Conservation (phyloP, 2,113 vertebrate genomes). For the Passer montanus region DNA sequence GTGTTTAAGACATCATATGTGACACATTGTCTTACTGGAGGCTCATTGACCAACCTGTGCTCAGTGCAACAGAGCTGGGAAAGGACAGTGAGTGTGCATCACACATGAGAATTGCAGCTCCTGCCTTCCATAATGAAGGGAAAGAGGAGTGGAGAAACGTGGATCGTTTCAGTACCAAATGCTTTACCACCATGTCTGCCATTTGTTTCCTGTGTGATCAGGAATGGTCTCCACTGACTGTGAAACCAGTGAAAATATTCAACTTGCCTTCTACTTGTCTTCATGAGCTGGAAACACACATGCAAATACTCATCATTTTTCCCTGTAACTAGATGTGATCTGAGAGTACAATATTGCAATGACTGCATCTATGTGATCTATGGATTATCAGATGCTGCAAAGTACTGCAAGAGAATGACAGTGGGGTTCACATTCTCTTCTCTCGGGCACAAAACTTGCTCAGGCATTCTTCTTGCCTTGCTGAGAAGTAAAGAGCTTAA, state of each 20-base stretch:
- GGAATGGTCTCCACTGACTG: background rate
- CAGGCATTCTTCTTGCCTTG: background rate
- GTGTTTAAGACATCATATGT: background rate
- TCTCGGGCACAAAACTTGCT: background rate
- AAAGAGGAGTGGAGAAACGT: fast-evolving
- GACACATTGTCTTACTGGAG: background rate
- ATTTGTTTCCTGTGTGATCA: background rate
- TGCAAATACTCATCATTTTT: background rate
- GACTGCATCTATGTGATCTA: background rate
- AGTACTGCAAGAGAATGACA: background rate
- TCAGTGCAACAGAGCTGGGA: background rate
- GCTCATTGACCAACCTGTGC: background rate
- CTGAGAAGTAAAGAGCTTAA: background rate
- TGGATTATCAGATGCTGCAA: background rate
- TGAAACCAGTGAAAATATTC: background rate
- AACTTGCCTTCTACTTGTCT: background rate
- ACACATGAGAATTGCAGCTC: background rate
- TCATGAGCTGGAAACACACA: background rate
- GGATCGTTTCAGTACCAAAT: background rate
- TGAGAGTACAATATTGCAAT: background rate
- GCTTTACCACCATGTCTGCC: background rate
- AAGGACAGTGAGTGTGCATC: background rate
- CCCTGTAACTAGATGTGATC: background rate
- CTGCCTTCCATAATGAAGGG: background rate
- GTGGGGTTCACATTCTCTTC: background rate